These are phyloP conservation scores for Musca vetustissima DNA, from an alignment of 1,140 invertebrate species.

Conservation along the genomic window DNA sequence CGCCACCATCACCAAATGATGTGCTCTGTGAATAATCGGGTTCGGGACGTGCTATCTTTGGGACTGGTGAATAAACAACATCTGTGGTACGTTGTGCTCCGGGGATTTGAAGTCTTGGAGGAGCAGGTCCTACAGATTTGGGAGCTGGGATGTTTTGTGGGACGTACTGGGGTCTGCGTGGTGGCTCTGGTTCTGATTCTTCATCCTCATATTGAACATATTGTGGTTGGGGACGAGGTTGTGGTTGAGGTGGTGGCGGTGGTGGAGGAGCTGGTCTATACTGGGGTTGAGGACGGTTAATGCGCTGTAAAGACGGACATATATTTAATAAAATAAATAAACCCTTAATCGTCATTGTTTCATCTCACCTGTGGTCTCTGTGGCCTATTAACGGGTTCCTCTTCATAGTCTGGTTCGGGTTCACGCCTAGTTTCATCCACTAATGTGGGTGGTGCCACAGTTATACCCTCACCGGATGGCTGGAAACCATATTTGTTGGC, in stretches of 20 bases:
- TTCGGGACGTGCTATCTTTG: slow-evolving; percentile 48
- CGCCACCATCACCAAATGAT: slow-evolving; percentile 44
- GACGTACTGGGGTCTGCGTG: slow-evolving; percentile 47
- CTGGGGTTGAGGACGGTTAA: slow-evolving; percentile 44
- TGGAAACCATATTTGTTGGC: slow-evolving; percentile 86
- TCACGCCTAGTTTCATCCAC: slow-evolving; percentile 69
- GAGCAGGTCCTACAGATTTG: slow-evolving; percentile 40
- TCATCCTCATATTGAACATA: slow-evolving; percentile 52
- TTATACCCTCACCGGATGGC: slow-evolving; percentile 82
- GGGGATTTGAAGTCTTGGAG: slow-evolving; percentile 51
- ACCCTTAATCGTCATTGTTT: background rate
- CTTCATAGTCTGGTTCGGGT: slow-evolving; percentile 56
- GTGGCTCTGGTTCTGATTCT: slow-evolving; percentile 42
- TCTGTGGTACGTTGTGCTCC: slow-evolving; percentile 52
- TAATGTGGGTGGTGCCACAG: slow-evolving; percentile 76
- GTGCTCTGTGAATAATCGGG: background rate
- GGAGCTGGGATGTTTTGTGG: slow-evolving; percentile 42
- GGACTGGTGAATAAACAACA: slow-evolving; percentile 50
- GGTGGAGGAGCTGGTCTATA: slow-evolving; percentile 37
- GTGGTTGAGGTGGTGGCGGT: slow-evolving; percentile 46
- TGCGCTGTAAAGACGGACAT: slow-evolving; percentile 30
- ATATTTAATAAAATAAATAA: background rate
- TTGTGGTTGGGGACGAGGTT: slow-evolving; percentile 51
- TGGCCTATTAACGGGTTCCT: slow-evolving; percentile 54
- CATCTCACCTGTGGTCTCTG: slow-evolving; percentile 49